Conservation (phyloP, 2,888 invertebrate species). For the Belgica antarctica region DNA sequence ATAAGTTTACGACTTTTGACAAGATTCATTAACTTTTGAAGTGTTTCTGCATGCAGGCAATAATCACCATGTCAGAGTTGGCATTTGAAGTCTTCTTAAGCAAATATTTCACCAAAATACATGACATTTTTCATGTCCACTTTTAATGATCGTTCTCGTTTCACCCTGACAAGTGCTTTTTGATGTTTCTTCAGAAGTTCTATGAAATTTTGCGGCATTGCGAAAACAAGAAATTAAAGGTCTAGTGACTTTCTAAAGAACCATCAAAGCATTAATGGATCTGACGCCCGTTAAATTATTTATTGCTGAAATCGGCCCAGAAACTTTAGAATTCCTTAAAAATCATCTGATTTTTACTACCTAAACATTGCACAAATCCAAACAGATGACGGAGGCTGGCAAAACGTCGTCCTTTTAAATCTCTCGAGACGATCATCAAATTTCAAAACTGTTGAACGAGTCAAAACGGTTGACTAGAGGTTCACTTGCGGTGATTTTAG, state of each 20-base stretch:
- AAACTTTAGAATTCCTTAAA: slow-evolving; percentile 11
- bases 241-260: slow-evolving; percentile 37
- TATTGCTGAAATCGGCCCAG: slow-evolving; percentile 19
- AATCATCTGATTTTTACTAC: slow-evolving; percentile 24
- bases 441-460: slow-evolving; percentile 20
- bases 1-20: not conserved
- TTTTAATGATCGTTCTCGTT: no score
- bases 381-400: slow-evolving; percentile 15
- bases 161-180: not conserved
- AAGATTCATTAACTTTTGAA: not conserved
- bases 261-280: slow-evolving; percentile 12
- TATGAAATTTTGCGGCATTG: slow-evolving; percentile 32
- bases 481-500: not conserved
- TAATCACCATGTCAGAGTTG: slow-evolving; percentile 34
- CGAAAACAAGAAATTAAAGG: slow-evolving; percentile 21
- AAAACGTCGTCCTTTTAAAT: slow-evolving; percentile 31
- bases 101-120: slow-evolving; percentile 36
- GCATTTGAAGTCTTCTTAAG: slow-evolving; percentile 1
- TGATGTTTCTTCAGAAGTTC: not conserved
- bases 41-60: slow-evolving; percentile 12
- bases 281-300: slow-evolving; percentile 33
- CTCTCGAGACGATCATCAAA: not conserved
- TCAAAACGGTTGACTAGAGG: not conserved
- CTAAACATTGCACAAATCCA: slow-evolving; percentile 30
- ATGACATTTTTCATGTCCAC: no score